Conservation (phyloP, 1,140 invertebrate species). For the Orchesella cincta region DNA sequence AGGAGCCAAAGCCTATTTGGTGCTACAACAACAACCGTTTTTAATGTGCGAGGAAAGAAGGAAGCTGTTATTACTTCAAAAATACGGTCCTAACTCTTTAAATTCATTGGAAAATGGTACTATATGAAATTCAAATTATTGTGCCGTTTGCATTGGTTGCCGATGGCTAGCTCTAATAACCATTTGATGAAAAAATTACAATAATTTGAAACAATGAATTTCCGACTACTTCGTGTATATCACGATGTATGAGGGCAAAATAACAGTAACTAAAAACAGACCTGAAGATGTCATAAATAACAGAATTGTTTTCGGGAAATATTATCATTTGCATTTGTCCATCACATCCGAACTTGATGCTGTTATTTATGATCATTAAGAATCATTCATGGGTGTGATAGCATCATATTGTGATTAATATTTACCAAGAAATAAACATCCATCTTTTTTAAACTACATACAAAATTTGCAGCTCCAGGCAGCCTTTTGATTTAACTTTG, state of each 20-base stretch:
- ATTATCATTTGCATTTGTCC: neutral
- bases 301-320: neutral
- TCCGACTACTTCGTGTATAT: neutral
- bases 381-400: too few species aligned
- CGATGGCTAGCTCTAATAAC: neutral
- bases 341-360: neutral
- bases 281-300: neutral
- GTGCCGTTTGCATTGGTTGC: neutral
- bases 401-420: too few species aligned
- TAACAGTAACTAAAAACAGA: neutral
- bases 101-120: neutral
- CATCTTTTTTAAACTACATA: too few species aligned
- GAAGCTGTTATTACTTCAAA: too few species aligned
- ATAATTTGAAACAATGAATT: neutral
- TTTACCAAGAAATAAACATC: too few species aligned
- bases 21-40: too few species aligned
- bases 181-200: conserved; percentile 5
- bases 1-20: neutral
- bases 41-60: too few species aligned
- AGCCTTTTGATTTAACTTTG: too few species aligned
- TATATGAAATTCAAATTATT: neutral
- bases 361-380: too few species aligned
- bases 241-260: neutral
- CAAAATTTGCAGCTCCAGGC: too few species aligned
- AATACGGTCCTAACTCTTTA: too few species aligned